Evolutionary conservation across 1,140 invertebrate genomes (phyloP).

Genomic region (Macrobrachium rosenbergii): DNA sequence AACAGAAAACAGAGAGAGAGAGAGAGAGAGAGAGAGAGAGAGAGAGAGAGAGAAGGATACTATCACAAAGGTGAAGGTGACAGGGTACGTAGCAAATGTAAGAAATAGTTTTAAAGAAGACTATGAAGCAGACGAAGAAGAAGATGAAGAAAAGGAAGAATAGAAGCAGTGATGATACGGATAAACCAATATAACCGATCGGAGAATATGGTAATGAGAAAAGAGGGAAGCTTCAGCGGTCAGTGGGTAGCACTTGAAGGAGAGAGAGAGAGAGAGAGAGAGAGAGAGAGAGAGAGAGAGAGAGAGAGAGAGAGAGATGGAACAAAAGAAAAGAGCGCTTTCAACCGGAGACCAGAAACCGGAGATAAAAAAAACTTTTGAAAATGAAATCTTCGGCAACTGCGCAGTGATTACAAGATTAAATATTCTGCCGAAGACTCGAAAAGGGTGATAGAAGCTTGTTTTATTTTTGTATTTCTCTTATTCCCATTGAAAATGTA

Average conservation of each 20-base stretch:
- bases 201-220: neutral
- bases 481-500: too few species aligned
- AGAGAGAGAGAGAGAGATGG: neutral
- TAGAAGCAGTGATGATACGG: neutral
- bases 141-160: neutral
- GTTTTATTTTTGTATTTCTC: too few species aligned
- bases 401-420: too few species aligned
- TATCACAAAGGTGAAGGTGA: neutral
- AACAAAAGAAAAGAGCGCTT: neutral
- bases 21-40: constrained; percentile 32
- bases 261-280: neutral
- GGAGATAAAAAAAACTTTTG: too few species aligned
- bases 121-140: neutral
- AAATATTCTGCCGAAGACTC: too few species aligned
- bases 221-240: neutral
- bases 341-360: neutral
- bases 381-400: too few species aligned
- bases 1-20: constrained; percentile 3
- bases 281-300: constrained; percentile 28
- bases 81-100: neutral
- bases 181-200: too few species aligned
- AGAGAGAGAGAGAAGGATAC: constrained; percentile 11
- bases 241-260: too few species aligned
- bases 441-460: too few species aligned
- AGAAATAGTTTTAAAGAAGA: too few species aligned